Evolutionary conservation across 2,888 invertebrate genomes (phyloP).

Genomic region (Serripes groenlandicus): DNA sequence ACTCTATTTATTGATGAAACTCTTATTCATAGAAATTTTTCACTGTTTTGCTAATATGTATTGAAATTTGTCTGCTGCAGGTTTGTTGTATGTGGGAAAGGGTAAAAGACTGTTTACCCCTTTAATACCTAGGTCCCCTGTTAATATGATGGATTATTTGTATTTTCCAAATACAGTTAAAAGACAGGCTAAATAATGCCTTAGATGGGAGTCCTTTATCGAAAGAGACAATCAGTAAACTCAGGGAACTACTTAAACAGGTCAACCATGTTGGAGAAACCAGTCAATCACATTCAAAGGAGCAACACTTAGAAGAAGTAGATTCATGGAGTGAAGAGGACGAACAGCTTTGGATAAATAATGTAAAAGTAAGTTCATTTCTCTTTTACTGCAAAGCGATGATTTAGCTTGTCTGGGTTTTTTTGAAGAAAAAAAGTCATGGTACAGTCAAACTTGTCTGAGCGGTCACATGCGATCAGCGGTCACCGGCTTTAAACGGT

Average conservation of each 20-base stretch:
- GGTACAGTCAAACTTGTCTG: too few species aligned
- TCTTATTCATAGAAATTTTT: not conserved
- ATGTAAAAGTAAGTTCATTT: conserved; percentile 1
- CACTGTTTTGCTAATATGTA: not conserved
- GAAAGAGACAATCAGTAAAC: not conserved
- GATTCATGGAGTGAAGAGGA: not conserved
- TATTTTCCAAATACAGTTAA: conserved; percentile 2
- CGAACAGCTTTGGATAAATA: not conserved
- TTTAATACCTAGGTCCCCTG: not conserved
- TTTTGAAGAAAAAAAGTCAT: too few species aligned
- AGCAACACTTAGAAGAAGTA: not conserved
- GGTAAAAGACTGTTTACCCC: not conserved
- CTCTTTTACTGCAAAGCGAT: not conserved
- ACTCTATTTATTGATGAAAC: not conserved
- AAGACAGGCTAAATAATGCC: not conserved
- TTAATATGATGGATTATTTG: not conserved
- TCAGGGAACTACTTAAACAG: not conserved
- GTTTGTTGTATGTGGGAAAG: not conserved
- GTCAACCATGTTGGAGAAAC: not conserved
- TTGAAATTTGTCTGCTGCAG: not conserved
- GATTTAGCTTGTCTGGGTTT: not conserved
- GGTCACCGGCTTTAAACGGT: too few species aligned
- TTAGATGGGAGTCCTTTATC: not conserved
- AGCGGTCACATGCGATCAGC: too few species aligned
- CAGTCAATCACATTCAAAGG: too few species aligned